phyloP scores from a whole-genome alignment of 2,888 invertebrate species.

The Tenthredo distinguenda region DNA sequence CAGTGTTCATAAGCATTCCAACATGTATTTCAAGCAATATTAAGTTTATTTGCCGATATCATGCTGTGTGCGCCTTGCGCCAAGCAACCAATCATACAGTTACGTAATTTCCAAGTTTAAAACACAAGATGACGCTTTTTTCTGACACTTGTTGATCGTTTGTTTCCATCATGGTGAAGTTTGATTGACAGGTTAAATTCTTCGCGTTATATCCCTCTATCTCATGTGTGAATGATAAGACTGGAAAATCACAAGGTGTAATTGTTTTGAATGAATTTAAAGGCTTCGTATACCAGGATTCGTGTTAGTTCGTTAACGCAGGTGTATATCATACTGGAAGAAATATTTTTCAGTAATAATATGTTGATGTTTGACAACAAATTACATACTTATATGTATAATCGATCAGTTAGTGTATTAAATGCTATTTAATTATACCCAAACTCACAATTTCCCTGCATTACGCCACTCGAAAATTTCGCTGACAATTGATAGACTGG shows the following conservation, averaged over 20 bases:
- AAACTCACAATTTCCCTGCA: background rate
- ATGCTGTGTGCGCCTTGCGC: background rate
- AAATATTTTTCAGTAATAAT: background rate
- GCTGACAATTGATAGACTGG: background rate
- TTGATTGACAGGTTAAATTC: background rate
- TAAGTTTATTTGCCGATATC: background rate
- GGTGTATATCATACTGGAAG: slow-evolving; percentile 4
- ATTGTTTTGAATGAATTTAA: background rate
- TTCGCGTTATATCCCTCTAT: background rate
- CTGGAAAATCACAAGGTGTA: background rate
- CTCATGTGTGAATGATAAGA: background rate
- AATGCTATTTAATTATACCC: background rate
- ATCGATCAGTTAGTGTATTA: background rate
- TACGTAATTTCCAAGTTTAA: background rate
- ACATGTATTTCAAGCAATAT: background rate
- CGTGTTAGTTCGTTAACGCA: slow-evolving; percentile 2
- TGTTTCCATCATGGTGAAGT: background rate
- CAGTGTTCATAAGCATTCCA: background rate
- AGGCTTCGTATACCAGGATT: background rate
- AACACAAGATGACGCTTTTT: background rate
- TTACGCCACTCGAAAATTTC: slow-evolving; percentile 17
- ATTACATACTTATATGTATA: too few relatives aligned
- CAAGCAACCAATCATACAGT: background rate
- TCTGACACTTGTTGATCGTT: background rate
- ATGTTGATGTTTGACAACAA: too few relatives aligned